Conservation (phyloP, 2,888 invertebrate species). For the Drosophila macrothrix region DNA sequence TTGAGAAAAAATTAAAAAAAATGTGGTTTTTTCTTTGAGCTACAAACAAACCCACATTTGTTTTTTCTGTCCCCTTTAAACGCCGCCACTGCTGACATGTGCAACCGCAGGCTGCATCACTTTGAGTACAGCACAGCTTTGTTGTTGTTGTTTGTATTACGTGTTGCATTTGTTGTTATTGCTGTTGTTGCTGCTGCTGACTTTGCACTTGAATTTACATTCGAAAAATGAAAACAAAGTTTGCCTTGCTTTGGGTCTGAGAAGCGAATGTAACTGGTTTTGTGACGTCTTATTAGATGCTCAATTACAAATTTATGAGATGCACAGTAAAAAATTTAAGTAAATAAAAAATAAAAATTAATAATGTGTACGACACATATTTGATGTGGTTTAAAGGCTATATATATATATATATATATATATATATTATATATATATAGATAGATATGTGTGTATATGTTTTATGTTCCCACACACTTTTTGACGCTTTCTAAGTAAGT, state of each 20-base stretch:
- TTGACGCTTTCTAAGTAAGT: background rate
- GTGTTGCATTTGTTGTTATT: conserved; percentile 14
- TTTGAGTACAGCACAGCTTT: conserved; percentile 8
- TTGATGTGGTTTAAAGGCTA: background rate
- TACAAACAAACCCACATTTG: background rate
- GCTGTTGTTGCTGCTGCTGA: conserved; percentile 22
- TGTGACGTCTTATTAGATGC: background rate
- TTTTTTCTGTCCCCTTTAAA: conserved; percentile 2
- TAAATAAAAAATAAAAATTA: background rate
- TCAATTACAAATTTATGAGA: conserved; percentile 2
- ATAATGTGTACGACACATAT: background rate
- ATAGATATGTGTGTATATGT: too few relatives aligned
- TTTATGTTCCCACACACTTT: background rate
- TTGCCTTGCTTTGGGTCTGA: conserved; percentile 12
- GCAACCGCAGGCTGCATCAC: conserved; percentile 37
- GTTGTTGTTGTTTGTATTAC: conserved; percentile 11
- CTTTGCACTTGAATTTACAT: conserved; percentile 61
- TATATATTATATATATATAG: background rate
- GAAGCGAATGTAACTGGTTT: conserved; percentile 39
- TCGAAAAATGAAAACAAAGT: conserved; percentile 45
- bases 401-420: background rate
- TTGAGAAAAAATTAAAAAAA: background rate
- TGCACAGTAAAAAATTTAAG: conserved; percentile 1
- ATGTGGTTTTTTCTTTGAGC: rapidly evolving
- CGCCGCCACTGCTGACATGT: conserved; percentile 43